phyloP scores from a whole-genome alignment of 2,888 invertebrate species.

The Diadegma fenestrale region DNA sequence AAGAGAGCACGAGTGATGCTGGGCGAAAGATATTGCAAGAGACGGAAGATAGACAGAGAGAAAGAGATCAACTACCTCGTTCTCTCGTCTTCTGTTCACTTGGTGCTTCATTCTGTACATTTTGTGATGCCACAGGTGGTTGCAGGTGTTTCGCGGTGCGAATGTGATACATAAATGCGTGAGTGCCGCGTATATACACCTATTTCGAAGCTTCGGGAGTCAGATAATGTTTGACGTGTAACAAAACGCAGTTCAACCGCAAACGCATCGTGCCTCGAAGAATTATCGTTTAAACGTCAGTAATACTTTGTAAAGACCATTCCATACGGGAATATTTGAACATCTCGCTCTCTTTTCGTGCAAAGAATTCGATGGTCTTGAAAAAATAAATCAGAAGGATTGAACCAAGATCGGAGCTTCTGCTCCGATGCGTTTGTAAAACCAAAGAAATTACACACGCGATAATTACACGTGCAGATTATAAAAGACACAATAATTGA shows the following conservation, averaged over 20 bases:
- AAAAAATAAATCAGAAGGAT: not conserved
- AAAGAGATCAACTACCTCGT: constrained; percentile 47
- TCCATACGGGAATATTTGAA: not conserved
- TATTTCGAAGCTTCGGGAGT: constrained; percentile 49
- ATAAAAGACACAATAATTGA: constrained; percentile 3
- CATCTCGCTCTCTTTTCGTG: not conserved
- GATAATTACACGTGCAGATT: not conserved
- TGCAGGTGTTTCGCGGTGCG: constrained; percentile 56
- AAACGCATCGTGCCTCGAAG: constrained; percentile 12
- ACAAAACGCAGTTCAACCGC: constrained; percentile 20
- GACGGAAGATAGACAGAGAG: constrained; percentile 22
- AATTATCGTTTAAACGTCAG: constrained; percentile 8
- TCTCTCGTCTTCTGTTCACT: constrained; percentile 52
- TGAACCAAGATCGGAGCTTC: not conserved
- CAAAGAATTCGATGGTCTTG: not conserved
- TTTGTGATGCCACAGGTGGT: constrained; percentile 57
- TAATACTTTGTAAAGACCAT: not conserved
- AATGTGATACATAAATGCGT: not conserved
- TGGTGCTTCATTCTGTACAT: constrained; percentile 45
- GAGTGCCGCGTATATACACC: not conserved
- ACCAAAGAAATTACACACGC: not conserved
- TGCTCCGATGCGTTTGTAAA: not conserved
- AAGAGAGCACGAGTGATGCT: constrained; percentile 29
- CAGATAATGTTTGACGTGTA: constrained; percentile 55
- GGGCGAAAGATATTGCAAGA: constrained; percentile 27